Evolutionary conservation across 2,113 vertebrate species (phyloP), one percentile per base, ranked within the genome.

Genomic region (Phylloscopus trochilus): DNA sequence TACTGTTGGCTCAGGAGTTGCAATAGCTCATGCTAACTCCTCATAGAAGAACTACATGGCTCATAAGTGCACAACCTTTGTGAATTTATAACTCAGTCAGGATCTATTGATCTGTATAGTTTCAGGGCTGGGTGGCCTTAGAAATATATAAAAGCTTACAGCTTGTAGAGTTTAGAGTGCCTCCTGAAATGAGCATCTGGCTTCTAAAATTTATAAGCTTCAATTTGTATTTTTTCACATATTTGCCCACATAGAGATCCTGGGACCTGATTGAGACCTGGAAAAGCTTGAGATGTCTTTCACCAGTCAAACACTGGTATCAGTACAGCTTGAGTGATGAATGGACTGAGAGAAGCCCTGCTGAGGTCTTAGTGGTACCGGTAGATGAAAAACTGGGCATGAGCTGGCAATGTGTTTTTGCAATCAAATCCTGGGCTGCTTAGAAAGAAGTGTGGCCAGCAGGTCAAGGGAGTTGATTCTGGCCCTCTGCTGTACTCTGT

Each of bases 261-360:
- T 75, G 52, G 35, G 10, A 43, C 18, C 7, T 52, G 17, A 23
- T 0, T 52, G 15, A 19, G 23, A 43, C 15, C 5, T 56, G 17
- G 20, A 70, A 10, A 60, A 78, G 5, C 30, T 47, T 16, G 11
- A 58, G 28, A 74, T 59, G 11, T 22, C 18, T 24, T 62, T 33
- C 20, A 37, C 2, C 0, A 0, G 31, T 35, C 11, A 66, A 37
- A 10, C 23, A 26, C 5, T 16, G 1, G 1, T 33, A 22, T 41
- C 19, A n/a, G 11, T 26, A 41, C 19, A 64, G 35, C 8, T 2
- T 70, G 19, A 41, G 5, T 8, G 4, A 35, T 46, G 12, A 83
- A 64, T 1, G 10, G 23, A 55, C 27, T 55, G 39, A 70, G 8
- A 56, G 23, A 6, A 52, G 12, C 9, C 3, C 18, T 60, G 6